These are phyloP conservation scores for Eleutherodactylus coqui DNA, from an alignment of 2,797 vertebrate genomes.

Conservation along the genomic window DNA sequence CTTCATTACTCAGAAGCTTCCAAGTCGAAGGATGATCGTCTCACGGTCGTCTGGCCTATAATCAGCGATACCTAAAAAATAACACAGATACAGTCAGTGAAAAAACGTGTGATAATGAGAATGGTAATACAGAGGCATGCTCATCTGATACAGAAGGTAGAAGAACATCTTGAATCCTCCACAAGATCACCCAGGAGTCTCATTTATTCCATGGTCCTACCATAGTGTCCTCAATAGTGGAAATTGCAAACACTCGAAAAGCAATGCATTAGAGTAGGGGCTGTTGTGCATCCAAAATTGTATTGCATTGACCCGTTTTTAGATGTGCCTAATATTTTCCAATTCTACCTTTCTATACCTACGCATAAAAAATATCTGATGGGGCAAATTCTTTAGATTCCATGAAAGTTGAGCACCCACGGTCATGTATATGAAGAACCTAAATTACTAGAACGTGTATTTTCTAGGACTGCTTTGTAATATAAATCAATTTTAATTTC, in stretches of 20 bases:
- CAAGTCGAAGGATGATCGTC: slow-evolving; percentile 82
- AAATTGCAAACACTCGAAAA: background rate
- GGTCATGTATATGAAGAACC: background rate
- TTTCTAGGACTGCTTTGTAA: background rate
- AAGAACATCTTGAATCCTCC: background rate
- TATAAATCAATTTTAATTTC: background rate
- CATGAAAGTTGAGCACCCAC: background rate
- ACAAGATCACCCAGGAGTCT: background rate
- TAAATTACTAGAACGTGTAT: background rate
- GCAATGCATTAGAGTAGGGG: background rate
- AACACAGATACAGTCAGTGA: background rate
- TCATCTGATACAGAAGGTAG: background rate
- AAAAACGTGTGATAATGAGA: background rate
- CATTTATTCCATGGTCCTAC: background rate
- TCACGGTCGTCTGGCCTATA: slow-evolving; percentile 79
- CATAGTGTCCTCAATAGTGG: background rate
- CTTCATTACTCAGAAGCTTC: slow-evolving; percentile 66
- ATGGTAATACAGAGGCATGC: background rate
- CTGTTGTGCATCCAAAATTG: background rate
- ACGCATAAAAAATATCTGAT: background rate
- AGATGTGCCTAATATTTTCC: background rate
- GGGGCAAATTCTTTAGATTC: background rate
- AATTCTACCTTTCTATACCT: background rate
- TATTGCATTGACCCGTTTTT: background rate
- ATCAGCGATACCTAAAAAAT: slow-evolving; percentile 81